These are phyloP conservation scores for Acanthis flammea DNA, from an alignment of 2,797 vertebrate species.

Conservation along the genomic window DNA sequence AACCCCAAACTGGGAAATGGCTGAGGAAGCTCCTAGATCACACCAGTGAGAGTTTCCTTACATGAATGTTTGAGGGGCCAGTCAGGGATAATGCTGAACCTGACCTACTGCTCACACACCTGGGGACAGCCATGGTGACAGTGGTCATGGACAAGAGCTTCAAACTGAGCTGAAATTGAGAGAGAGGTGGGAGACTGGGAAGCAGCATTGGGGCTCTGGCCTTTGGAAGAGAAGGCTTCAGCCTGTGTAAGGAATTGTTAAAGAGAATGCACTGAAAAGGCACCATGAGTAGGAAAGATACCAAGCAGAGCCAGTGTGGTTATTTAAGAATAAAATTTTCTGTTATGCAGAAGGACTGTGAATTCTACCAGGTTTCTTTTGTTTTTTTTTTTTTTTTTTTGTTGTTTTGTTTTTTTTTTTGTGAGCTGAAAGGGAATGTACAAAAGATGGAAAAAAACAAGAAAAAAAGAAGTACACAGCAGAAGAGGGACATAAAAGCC, in stretches of 20 bases:
- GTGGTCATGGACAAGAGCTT: background rate
- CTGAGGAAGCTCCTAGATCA: background rate
- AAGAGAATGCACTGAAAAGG: background rate
- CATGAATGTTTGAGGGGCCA: fast-evolving
- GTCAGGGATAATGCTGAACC: background rate
- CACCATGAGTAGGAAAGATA: background rate
- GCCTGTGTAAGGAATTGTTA: background rate
- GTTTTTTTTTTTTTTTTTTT: background rate
- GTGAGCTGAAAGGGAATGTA: background rate
- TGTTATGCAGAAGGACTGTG: background rate
- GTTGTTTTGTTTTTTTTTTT: background rate
- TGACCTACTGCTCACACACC: background rate
- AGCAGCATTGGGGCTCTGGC: background rate
- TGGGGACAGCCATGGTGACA: background rate
- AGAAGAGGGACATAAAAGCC: background rate
- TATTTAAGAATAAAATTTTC: background rate
- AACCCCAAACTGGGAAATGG: fast-evolving
- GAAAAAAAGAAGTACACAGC: no score
- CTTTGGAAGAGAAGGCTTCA: background rate
- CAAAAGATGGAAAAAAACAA: fast-evolving
- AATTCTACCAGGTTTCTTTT: background rate
- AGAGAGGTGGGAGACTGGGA: background rate
- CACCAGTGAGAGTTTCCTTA: background rate
- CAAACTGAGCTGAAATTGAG: background rate
- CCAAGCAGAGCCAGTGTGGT: fast-evolving